Conservation (phyloP, 35 echinoderm and acorn worm species). For the Holothuria glaberrima region DNA sequence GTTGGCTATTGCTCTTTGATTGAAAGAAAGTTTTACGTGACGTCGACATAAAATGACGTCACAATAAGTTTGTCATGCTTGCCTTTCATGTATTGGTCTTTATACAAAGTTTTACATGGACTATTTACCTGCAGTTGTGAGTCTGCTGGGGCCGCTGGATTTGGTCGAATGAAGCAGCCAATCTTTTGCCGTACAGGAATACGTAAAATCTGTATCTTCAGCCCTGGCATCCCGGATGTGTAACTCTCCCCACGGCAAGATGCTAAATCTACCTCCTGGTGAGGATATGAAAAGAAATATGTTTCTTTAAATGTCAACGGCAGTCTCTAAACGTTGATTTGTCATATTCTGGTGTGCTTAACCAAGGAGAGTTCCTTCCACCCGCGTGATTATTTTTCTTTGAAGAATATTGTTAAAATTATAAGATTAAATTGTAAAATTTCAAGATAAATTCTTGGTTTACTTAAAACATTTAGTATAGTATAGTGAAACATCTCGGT, state of each 20-base stretch:
- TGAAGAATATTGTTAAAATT: too few species aligned
- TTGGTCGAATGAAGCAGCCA: slow-evolving; percentile 58
- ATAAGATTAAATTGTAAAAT: too few species aligned
- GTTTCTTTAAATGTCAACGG: too few species aligned
- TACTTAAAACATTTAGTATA: too few species aligned
- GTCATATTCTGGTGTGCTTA: too few species aligned
- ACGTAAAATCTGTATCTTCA: slow-evolving; percentile 58
- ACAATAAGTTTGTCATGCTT: background rate
- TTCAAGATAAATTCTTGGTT: too few species aligned
- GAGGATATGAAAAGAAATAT: background rate
- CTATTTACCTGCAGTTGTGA: slow-evolving; percentile 74
- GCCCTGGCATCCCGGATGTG: slow-evolving; percentile 83
- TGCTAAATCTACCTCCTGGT: slow-evolving; percentile 82
- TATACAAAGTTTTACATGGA: background rate
- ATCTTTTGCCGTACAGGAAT: slow-evolving; percentile 72
- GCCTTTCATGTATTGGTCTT: background rate
- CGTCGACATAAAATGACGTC: background rate
- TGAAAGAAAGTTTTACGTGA: too few species aligned
- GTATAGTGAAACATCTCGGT: too few species aligned
- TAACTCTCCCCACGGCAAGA: slow-evolving; percentile 85
- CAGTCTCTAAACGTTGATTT: too few species aligned
- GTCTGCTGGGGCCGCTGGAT: slow-evolving; percentile 54
- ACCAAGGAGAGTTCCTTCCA: too few species aligned
- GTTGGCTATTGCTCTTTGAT: too few species aligned
- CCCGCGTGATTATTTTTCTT: too few species aligned